A percentile compares a stretch with the other conserved stretches of the same genome.
phyloP scores from a whole-genome alignment of 2,113 vertebrate genomes.

The Triplophysa rosa region DNA sequence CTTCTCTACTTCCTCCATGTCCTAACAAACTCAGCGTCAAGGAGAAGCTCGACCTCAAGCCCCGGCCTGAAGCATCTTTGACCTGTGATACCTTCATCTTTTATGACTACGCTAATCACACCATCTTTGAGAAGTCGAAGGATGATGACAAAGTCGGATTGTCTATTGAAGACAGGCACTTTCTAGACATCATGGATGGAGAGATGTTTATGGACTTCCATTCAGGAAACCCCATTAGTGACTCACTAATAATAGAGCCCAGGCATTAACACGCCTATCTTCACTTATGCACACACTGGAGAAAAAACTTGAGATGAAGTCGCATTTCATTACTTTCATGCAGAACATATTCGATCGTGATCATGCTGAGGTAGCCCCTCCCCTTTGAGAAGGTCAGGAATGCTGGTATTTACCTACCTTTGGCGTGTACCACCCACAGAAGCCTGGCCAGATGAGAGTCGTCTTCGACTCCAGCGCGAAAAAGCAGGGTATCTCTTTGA shows the following conservation, averaged over 20 bases:
- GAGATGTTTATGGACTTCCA: too few species aligned
- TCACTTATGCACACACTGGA: not conserved
- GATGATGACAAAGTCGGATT: too few species aligned
- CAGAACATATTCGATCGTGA: not conserved
- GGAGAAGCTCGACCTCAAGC: too few species aligned
- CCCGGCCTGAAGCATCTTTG: too few species aligned
- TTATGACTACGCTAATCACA: too few species aligned
- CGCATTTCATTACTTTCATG: constrained; percentile 22
- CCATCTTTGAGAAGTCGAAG: too few species aligned
- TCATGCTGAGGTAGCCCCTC: constrained; percentile 3
- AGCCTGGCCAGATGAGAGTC: constrained; percentile 39
- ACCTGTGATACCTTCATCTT: too few species aligned
- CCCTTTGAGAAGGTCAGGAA: not conserved
- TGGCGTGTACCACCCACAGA: constrained; percentile 43
- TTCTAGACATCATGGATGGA: too few species aligned
- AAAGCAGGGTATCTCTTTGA: constrained; percentile 24
- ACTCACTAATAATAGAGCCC: not conserved
- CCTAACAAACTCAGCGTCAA: too few species aligned
- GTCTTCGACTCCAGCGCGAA: not conserved
- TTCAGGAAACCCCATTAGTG: not conserved
- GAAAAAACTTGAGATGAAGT: constrained; percentile 2
- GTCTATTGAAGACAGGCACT: too few species aligned
- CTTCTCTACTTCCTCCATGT: too few species aligned
- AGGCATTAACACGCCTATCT: not conserved
- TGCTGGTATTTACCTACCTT: constrained; percentile 25